phyloP scores from a whole-genome alignment of 2,888 invertebrate genomes.

The Cyclophora albipunctata region DNA sequence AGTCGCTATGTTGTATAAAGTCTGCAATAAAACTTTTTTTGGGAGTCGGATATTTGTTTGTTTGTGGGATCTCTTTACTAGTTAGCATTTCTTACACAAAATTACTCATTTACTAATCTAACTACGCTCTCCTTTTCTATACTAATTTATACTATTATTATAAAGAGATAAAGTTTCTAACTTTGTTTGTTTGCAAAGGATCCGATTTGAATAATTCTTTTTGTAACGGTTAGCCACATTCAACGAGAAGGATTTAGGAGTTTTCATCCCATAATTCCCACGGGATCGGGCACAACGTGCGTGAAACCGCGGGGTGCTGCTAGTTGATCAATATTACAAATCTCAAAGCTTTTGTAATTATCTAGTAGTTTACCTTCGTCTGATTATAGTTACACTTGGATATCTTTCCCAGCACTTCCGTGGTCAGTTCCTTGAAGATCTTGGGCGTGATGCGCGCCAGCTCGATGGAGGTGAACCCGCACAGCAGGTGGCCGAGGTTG shows the following conservation, averaged over 20 bases:
- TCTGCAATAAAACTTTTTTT: slow-evolving; percentile 33
- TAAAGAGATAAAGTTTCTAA: neutral
- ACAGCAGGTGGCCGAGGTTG: slow-evolving; percentile 54
- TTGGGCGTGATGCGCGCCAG: slow-evolving; percentile 44
- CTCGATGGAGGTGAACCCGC: slow-evolving; percentile 55
- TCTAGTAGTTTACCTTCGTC: slow-evolving; percentile 33
- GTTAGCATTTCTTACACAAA: too few relatives aligned
- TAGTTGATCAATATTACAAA: too few relatives aligned
- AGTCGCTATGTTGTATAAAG: slow-evolving; percentile 51
- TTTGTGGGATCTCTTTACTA: too few relatives aligned
- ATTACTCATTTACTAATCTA: too few relatives aligned
- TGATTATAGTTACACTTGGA: slow-evolving; percentile 45
- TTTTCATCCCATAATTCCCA: too few relatives aligned
- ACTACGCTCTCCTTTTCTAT: too few relatives aligned
- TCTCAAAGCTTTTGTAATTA: too few relatives aligned
- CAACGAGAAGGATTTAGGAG: neutral
- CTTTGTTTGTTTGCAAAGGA: neutral
- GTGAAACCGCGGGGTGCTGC: too few relatives aligned
- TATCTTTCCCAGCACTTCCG: slow-evolving; percentile 43
- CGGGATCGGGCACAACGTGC: too few relatives aligned
- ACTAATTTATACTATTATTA: too few relatives aligned
- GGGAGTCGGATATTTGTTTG: neutral
- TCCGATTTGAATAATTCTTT: too few relatives aligned
- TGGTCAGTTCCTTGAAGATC: slow-evolving; percentile 44
- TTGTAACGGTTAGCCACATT: neutral